phyloP scores from a whole-genome alignment of 2,797 vertebrate species.

The Spheniscus humboldti region DNA sequence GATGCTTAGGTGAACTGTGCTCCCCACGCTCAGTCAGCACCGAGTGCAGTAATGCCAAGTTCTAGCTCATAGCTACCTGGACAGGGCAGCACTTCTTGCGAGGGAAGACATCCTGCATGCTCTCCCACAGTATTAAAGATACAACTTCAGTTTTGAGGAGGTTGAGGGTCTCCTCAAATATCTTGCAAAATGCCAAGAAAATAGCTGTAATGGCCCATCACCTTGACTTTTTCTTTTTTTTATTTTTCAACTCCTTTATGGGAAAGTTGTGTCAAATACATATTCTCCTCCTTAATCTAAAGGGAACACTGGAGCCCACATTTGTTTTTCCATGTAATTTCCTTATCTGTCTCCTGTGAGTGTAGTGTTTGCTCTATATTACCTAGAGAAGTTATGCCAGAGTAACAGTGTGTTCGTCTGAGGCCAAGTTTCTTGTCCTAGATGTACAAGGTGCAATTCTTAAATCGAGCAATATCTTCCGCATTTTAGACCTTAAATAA shows the following conservation, averaged over 20 bases:
- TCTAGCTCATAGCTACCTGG: background rate
- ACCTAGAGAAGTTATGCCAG: background rate
- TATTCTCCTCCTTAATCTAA: background rate
- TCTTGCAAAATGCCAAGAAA: background rate
- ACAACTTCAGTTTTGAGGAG: background rate
- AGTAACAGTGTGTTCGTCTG: rapidly evolving
- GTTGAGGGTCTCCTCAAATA: background rate
- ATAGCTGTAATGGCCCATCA: background rate
- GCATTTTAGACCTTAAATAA: background rate
- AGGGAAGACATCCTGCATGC: background rate
- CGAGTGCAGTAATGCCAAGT: background rate
- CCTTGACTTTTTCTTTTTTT: background rate
- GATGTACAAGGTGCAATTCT: background rate
- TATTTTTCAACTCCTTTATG: background rate
- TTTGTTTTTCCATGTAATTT: background rate
- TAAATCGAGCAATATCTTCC: background rate
- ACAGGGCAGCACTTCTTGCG: background rate
- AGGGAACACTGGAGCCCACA: background rate
- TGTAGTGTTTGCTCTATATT: background rate
- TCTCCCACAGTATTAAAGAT: background rate
- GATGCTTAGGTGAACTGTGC: background rate
- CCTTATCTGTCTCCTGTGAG: background rate
- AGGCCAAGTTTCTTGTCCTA: background rate
- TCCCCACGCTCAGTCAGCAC: background rate
- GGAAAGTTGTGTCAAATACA: background rate